Conservation (phyloP, 2,888 invertebrate genomes). For the Prenolepis imparis region DNA sequence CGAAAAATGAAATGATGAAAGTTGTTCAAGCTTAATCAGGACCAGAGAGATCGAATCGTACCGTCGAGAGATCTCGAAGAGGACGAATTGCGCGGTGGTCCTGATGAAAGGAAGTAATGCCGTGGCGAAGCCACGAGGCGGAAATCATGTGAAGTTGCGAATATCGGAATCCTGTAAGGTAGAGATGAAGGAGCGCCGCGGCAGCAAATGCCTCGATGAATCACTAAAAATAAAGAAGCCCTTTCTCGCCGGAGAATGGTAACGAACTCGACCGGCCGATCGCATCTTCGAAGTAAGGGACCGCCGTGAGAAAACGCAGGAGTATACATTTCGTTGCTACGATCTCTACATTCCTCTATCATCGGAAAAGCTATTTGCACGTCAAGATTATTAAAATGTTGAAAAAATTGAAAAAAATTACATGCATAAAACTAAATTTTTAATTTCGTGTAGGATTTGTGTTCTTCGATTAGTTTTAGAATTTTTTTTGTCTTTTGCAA, state of each 20-base stretch:
- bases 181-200: constrained; percentile 8
- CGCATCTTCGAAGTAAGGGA: constrained; percentile 33
- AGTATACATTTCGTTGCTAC: neutral
- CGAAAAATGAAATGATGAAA: neutral
- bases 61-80: neutral
- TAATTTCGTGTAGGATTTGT: neutral
- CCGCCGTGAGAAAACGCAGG: constrained; percentile 52
- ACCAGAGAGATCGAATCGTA: neutral
- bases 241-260: constrained; percentile 47
- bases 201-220: constrained; percentile 48
- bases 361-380: neutral
- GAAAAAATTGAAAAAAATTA: neutral
- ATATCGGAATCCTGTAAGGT: constrained; percentile 16
- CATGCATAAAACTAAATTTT: neutral
- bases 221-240: constrained; percentile 74
- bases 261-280: constrained; percentile 57
- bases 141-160: constrained; percentile 7
- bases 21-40: neutral
- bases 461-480: neutral
- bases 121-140: constrained; percentile 52
- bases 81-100: neutral
- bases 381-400: neutral
- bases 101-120: constrained; percentile 54
- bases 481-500: too few relatives aligned
- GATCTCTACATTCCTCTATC: neutral